Evolutionary conservation across 37 sponge, comb jelly and placozoan species (phyloP).

Genomic region (Petrosia ficiformis): DNA sequence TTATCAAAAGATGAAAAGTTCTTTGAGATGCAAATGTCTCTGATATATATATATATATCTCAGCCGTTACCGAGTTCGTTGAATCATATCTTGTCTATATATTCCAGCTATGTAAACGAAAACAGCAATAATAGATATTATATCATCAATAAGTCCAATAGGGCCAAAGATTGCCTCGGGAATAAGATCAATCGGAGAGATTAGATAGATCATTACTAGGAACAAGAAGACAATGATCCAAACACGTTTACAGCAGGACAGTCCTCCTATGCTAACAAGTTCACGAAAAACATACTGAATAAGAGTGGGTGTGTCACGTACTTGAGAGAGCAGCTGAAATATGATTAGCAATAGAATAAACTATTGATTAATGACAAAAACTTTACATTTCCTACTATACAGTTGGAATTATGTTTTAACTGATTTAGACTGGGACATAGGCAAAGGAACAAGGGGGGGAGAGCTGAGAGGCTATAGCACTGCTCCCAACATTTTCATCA

Average conservation of each 20-base stretch:
- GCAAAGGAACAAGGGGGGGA: no score
- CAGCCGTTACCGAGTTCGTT: no score
- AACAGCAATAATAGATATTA: slow-evolving; percentile 52
- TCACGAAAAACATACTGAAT: slow-evolving; percentile 64
- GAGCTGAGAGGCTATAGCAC: no score
- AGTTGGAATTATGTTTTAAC: no score
- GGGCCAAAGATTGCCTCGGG: slow-evolving; percentile 92
- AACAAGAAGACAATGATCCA: slow-evolving; percentile 61
- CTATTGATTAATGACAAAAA: background rate
- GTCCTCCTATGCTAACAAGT: slow-evolving; percentile 53
- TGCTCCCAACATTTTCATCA: no score
- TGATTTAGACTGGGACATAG: no score
- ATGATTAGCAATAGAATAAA: background rate
- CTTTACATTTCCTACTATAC: no score
- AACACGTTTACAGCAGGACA: slow-evolving; percentile 27
- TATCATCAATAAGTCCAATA: slow-evolving; percentile 85
- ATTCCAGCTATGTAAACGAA: slow-evolving; percentile 50
- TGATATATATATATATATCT: no score
- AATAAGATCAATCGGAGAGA: slow-evolving; percentile 87
- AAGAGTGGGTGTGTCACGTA: slow-evolving; percentile 84
- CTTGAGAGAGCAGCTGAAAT: slow-evolving; percentile 68
- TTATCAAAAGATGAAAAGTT: no score
- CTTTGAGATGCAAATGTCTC: no score
- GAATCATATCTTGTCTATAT: slow-evolving; percentile 51
- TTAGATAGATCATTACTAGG: slow-evolving; percentile 60